These are phyloP conservation scores for Pungitius pungitius DNA, from an alignment of 2,113 vertebrate species.

Conservation along the genomic window DNA sequence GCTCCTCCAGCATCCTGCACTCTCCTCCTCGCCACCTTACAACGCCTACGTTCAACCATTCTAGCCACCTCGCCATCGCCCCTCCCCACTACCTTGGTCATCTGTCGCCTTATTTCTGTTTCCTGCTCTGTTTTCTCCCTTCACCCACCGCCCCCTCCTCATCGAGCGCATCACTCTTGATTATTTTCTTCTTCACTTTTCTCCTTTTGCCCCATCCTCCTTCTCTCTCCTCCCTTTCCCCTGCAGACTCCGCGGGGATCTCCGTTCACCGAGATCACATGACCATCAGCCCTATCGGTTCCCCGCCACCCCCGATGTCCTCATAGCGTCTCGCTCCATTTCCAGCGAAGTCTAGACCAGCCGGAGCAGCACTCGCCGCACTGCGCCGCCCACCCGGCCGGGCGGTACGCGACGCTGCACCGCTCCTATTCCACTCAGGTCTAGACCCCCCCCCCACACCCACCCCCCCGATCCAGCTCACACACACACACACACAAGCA, in stretches of 20 bases:
- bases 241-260: constrained; percentile 82
- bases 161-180: constrained; percentile 62
- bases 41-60: constrained; percentile 75
- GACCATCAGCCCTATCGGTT: constrained; percentile 86
- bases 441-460: constrained; percentile 59
- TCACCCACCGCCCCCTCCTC: constrained; percentile 18
- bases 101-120: constrained; percentile 65
- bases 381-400: constrained; percentile 65
- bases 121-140: constrained; percentile 21
- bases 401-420: constrained; percentile 60
- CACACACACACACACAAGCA: constrained; percentile 8
- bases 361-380: constrained; percentile 65
- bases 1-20: constrained; percentile 72
- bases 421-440: constrained; percentile 80
- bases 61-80: constrained; percentile 48
- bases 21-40: constrained; percentile 69
- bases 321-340: constrained; percentile 84
- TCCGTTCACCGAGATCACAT: constrained; percentile 86
- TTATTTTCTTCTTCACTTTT: constrained; percentile 72
- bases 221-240: constrained; percentile 72
- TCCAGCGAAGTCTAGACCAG: constrained; percentile 84
- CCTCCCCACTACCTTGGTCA: constrained; percentile 49
- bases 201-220: constrained; percentile 45
- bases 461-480: background rate
- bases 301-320: constrained; percentile 83